Base-by-base conservation (phyloP, 2,113 vertebrate species). In the Athene cunicularia region DNA sequence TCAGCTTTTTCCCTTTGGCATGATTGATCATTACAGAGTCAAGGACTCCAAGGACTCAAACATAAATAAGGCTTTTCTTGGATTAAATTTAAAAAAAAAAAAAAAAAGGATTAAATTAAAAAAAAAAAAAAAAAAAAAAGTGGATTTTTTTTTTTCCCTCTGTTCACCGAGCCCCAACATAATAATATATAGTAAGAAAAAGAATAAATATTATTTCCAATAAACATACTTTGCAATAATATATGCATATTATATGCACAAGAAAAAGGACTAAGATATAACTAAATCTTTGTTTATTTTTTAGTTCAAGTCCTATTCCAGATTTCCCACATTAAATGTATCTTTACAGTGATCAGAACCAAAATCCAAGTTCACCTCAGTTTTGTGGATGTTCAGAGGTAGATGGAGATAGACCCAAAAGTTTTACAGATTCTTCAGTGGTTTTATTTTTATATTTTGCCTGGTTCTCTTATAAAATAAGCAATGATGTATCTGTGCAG, bases 381-480 rank as follows among this genome's bases (percentile, higher is more conserved):
- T 11, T 79, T 80, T 70, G 14, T 52, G 19, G 18, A 32, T 53
- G 6, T 47, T 56, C 12, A 60, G 6, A 20, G 23, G 4, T 27
- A 67, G 8, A 49, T 4, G 23, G 32, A 67, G 11, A 80, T 5
- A 59, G 33, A 66, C 1, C 3, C 2, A n/a, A 74, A 59, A 5
- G 1, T 41, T 90, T 73, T 49, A 68, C 4, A 45, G n/a, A 18
- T 32, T 60, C 39, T 62, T 73, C 17, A 68, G 20, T 55, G 12
- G 6, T 14, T 71, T 37, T 45, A 64, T 72, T 87, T 87, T 85
- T 41, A 26, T 74, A 47, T 71, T 95, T 95, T 87, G 1, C 0
- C 49, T 74, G 5, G 2, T 80, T 96, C 14, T 52, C 3, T 68
- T 75, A 72, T 76, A 75, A 95, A 97, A 95, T 76, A 92, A 87